Evolutionary conservation across 1,140 invertebrate genomes (phyloP).

Genomic region (Ceratina calcarata): DNA sequence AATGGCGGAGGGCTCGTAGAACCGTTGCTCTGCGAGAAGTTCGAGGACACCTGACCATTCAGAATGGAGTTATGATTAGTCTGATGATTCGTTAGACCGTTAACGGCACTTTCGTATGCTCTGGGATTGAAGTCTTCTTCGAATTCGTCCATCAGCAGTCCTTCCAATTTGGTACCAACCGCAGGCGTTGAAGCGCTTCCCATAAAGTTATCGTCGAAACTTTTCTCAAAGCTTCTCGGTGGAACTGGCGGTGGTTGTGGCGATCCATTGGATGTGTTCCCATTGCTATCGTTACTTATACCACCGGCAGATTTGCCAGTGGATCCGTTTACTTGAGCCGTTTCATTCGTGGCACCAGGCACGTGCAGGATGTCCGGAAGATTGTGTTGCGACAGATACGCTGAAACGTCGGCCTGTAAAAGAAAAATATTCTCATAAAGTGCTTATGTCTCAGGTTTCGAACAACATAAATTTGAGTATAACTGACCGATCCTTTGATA

Average conservation of each 20-base stretch:
- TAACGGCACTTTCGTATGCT: conserved; percentile 84
- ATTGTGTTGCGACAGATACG: conserved; percentile 79
- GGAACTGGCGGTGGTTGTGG: conserved; percentile 84
- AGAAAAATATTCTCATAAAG: background rate
- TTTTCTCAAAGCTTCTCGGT: conserved; percentile 84
- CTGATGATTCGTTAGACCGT: conserved; percentile 76
- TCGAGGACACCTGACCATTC: conserved; percentile 73
- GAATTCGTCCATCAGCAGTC: conserved; percentile 90
- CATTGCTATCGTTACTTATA: conserved; percentile 73
- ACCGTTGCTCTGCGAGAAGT: conserved; percentile 76
- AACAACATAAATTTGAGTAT: background rate
- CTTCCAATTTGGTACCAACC: conserved; percentile 90
- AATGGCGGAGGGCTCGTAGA: conserved; percentile 81
- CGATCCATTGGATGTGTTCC: conserved; percentile 77
- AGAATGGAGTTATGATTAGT: conserved; percentile 75
- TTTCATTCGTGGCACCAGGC: conserved; percentile 67
- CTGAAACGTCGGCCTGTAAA: conserved; percentile 78
- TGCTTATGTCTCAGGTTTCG: background rate
- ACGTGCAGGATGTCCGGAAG: conserved; percentile 81
- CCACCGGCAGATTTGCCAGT: conserved; percentile 55
- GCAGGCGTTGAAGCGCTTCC: conserved; percentile 81
- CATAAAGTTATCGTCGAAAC: conserved; percentile 79
- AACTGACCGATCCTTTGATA: conserved; percentile 77
- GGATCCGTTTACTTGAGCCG: conserved; percentile 71
- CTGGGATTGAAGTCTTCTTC: conserved; percentile 89